phyloP scores from a whole-genome alignment of 2,797 vertebrate genomes.

The Carcharodon carcharias region DNA sequence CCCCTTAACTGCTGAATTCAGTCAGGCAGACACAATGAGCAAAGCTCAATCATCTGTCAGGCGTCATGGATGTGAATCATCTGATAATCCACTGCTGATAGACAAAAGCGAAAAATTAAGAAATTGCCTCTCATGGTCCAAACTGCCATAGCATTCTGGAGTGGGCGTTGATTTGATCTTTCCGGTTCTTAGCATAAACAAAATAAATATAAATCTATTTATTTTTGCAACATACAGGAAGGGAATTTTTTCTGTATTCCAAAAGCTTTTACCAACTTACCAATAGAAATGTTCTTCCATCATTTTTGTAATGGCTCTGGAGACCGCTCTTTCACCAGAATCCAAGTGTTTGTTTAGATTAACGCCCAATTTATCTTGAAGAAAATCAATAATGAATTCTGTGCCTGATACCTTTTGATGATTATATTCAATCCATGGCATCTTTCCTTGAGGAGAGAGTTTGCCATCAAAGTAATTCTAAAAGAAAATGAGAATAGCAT shows the following conservation, averaged over 20 bases:
- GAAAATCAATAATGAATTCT: constrained; percentile 95
- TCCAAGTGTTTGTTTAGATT: constrained; percentile 85
- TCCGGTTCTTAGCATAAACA: not conserved
- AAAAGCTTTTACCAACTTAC: constrained; percentile 57
- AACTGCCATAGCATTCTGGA: not conserved
- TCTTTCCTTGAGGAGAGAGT: constrained; percentile 94
- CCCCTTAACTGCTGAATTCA: not conserved
- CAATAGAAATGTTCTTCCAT: constrained; percentile 98
- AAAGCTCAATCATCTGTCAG: not conserved
- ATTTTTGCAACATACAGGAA: not conserved
- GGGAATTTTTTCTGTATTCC: not conserved
- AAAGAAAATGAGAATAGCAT: constrained; percentile 35
- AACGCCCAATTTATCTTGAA: constrained; percentile 88
- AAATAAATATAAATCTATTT: not conserved
- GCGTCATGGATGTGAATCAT: not conserved
- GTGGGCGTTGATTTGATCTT: not conserved
- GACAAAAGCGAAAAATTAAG: not conserved
- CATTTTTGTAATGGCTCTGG: constrained; percentile 89
- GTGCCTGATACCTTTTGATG: constrained; percentile 83
- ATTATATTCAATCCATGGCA: constrained; percentile 99
- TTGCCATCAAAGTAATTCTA: constrained; percentile 98
- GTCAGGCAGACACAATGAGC: not conserved
- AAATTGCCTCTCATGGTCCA: not conserved
- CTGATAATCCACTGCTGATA: not conserved
- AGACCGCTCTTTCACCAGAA: constrained; percentile 80